A percentile compares a stretch with the other conserved stretches of the same genome.
phyloP scores from a whole-genome alignment of 2,888 invertebrate genomes.

The Eristalis arbustorum region DNA sequence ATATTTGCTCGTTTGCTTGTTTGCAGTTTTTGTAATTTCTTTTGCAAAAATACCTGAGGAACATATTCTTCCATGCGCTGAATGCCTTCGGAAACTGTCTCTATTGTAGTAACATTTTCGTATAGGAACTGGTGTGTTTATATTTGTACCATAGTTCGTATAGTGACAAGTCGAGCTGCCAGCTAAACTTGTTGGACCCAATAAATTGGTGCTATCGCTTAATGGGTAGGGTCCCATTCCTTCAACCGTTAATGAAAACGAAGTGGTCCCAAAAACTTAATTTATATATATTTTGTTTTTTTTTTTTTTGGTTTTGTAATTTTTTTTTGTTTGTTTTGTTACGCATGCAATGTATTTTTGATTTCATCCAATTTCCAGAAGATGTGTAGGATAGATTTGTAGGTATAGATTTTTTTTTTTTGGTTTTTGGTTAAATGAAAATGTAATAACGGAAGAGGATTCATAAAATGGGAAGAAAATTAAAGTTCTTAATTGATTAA shows the following conservation, averaged over 20 bases:
- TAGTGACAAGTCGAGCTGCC: slow-evolving; percentile 77
- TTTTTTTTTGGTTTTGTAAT: slow-evolving; percentile 69
- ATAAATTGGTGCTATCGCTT: slow-evolving; percentile 80
- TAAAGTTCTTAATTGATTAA: slow-evolving; percentile 64
- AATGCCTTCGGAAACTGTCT: slow-evolving; percentile 80
- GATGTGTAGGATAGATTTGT: slow-evolving; percentile 50
- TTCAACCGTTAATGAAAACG: slow-evolving; percentile 81
- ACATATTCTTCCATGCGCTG: slow-evolving; percentile 80
- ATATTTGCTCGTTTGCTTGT: slow-evolving; percentile 60
- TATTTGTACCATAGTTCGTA: slow-evolving; percentile 80
- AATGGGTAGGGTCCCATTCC: slow-evolving; percentile 81
- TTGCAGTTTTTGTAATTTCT: slow-evolving; percentile 52
- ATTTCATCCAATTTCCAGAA: slow-evolving; percentile 68
- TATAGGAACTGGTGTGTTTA: slow-evolving; percentile 79
- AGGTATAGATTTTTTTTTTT: slow-evolving; percentile 65
- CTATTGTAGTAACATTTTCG: slow-evolving; percentile 79
- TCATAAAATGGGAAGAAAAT: slow-evolving; percentile 66
- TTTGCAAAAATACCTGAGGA: slow-evolving; percentile 75
- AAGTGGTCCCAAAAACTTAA: slow-evolving; percentile 81
- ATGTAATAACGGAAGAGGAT: slow-evolving; percentile 63
- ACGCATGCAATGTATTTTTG: slow-evolving; percentile 64
- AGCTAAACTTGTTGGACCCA: slow-evolving; percentile 79
- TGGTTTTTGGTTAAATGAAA: slow-evolving; percentile 55
- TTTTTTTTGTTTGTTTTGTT: slow-evolving; percentile 65
- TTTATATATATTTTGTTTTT: slow-evolving; percentile 72